Evolutionary conservation across 2,888 invertebrate species (phyloP), one percentile per base, ranked within the genome.

Genomic region (Drosophila mettleri): DNA sequence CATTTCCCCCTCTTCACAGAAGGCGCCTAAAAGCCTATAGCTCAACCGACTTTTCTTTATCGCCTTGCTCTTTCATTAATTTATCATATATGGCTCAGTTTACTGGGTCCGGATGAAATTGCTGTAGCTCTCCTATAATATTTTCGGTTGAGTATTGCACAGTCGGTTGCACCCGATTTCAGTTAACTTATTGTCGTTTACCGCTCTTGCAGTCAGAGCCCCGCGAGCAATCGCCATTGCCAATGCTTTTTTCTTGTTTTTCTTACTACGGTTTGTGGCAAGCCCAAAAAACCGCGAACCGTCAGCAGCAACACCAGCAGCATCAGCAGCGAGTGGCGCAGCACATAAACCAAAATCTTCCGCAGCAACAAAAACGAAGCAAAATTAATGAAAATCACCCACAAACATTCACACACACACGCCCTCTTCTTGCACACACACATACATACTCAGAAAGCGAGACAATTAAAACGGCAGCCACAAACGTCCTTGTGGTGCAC

Each of bases 331-430:
- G 59, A 62, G 45, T 66, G 59, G 54, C 59, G 48, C 62, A 59
- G 74, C 48, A 68, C 80, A 77, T 77, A 83, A 86, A 83, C 86
- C 78, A 72, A 84, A 82, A 80, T 84, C 78, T 80, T 84, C 43
- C 57, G 60, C 81, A 72, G 71, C 67, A 66, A 51, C 66, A 72
- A 79, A 74, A 74, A 67, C 82, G 74, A 72, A 87, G 67, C 68
- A 87, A 82, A 86, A 85, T 85, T 78, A 83, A 87, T 87, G 83
- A 80, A 87, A 85, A 82, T 74, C 88, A 71, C 64, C 73, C 57
- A 66, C 64, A 66, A 60, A 69, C 43, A 58, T 41, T 60, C 18
- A 59, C 2, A 36, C 10, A 29, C 33, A 68, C 34, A 46, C 46
- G 43, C 24, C 45, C 38, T 33, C 24, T 39, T 27, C 22, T n/a